These are phyloP conservation scores for Apostichopus parvimensis DNA, from an alignment of 35 echinoderm and acorn worm species.

Conservation along the genomic window DNA sequence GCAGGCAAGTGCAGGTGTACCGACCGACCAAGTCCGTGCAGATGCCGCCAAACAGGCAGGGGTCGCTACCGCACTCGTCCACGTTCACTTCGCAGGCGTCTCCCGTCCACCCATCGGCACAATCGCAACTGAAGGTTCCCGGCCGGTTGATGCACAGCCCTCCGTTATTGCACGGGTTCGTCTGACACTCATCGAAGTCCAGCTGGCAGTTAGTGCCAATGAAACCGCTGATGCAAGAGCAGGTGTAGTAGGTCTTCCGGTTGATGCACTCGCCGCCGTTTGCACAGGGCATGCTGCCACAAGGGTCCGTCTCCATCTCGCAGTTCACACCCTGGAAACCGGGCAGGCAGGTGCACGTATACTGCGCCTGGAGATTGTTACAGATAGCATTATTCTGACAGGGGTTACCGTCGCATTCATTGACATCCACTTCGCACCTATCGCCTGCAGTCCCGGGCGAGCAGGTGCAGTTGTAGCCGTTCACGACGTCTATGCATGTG, in stretches of 20 bases:
- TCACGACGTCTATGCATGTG: conserved; percentile 48
- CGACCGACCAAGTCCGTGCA: conserved; percentile 56
- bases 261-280: conserved; percentile 48
- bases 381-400: conserved; percentile 67
- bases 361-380: conserved; percentile 54
- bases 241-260: conserved; percentile 47
- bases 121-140: conserved; percentile 63
- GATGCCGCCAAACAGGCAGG: conserved; percentile 66
- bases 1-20: conserved; percentile 56
- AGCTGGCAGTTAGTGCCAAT: conserved; percentile 65
- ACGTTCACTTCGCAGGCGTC: conserved; percentile 65
- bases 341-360: conserved; percentile 38
- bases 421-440: conserved; percentile 54
- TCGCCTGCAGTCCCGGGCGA: conserved; percentile 30
- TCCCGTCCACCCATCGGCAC: conserved; percentile 53
- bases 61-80: conserved; percentile 67
- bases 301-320: conserved; percentile 43
- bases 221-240: conserved; percentile 50
- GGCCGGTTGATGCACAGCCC: conserved; percentile 50
- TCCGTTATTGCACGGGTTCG: conserved; percentile 72
- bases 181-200: conserved; percentile 72
- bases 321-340: conserved; percentile 44
- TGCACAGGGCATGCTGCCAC: conserved; percentile 35
- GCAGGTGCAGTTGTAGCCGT: conserved; percentile 62
- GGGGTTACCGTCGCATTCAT: conserved; percentile 66